Conservation (phyloP, 1,140 invertebrate genomes). For the Drosophila tropicalis region DNA sequence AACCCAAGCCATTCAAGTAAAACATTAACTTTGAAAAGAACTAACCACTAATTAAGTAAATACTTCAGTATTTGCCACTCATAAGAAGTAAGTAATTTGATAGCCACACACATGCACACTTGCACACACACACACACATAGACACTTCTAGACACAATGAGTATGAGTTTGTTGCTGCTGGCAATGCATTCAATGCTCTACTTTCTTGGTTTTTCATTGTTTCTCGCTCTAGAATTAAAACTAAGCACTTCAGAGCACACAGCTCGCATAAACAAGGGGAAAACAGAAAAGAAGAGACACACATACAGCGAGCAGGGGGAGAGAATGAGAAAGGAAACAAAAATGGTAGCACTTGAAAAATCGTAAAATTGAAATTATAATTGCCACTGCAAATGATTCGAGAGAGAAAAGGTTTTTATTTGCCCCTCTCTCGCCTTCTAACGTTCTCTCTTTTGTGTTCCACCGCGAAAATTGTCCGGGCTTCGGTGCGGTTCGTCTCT, state of each 20-base stretch:
- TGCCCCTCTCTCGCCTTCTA: conserved; percentile 2
- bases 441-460: conserved; percentile 25
- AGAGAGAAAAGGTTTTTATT: background rate
- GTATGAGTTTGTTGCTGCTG: background rate
- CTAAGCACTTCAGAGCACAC: conserved; percentile 74
- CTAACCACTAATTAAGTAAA: conserved; percentile 48
- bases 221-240: conserved; percentile 63
- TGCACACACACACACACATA: conserved; percentile 3
- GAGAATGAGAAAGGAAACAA: background rate
- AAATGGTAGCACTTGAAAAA: conserved; percentile 63
- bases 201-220: conserved; percentile 54
- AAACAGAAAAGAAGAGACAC: conserved; percentile 27
- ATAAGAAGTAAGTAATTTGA: conserved; percentile 25
- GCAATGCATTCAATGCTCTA: conserved; percentile 5
- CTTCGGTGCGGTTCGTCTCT: background rate
- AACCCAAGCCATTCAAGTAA: conserved; percentile 35
- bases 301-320: background rate
- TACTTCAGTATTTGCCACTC: conserved; percentile 32
- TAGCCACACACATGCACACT: background rate
- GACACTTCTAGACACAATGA: conserved; percentile 5
- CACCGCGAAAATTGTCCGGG: background rate
- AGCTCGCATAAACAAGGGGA: conserved; percentile 61
- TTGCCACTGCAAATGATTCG: conserved; percentile 73
- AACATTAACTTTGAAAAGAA: conserved; percentile 17
- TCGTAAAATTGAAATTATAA: conserved; percentile 81